A percentile compares a stretch with the other conserved stretches of the same genome.
Conservation (phyloP, 2,888 invertebrate species). For the Ypsolopha scabrella region DNA sequence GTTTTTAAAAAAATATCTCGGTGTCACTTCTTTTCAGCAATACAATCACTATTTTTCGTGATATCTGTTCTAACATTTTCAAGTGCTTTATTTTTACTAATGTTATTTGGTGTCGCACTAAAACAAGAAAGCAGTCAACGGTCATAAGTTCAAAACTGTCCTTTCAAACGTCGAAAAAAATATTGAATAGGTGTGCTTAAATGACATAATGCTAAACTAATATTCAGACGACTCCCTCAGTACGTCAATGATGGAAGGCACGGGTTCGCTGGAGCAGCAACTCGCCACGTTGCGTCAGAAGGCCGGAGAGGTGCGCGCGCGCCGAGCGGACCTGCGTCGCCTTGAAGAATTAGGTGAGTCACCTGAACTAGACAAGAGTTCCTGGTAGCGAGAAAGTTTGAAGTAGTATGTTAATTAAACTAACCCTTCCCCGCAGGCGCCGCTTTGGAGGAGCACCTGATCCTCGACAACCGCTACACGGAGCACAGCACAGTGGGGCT, state of each 20-base stretch:
- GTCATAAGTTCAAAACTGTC: too few species aligned
- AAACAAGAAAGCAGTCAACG: too few species aligned
- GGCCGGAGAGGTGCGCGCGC: slow-evolving; percentile 94
- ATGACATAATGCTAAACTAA: not conserved
- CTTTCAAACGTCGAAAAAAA: too few species aligned
- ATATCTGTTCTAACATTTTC: not conserved
- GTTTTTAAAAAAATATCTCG: not conserved
- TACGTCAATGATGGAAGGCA: slow-evolving; percentile 99
- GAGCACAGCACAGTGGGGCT: slow-evolving; percentile 97
- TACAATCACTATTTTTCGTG: too few species aligned
- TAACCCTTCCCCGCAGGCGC: slow-evolving; percentile 68
- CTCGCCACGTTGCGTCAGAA: slow-evolving; percentile 94
- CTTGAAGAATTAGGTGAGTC: slow-evolving; percentile 65
- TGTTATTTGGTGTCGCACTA: too few species aligned
- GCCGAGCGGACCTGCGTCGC: slow-evolving; percentile 93
- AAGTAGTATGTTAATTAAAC: not conserved
- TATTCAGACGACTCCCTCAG: slow-evolving; percentile 49
- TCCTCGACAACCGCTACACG: slow-evolving; percentile 98
- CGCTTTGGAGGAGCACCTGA: slow-evolving; percentile 95
- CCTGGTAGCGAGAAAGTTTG: not conserved
- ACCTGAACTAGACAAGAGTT: too few species aligned
- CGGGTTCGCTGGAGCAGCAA: slow-evolving; percentile 97
- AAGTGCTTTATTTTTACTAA: too few species aligned
- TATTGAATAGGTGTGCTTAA: not conserved
- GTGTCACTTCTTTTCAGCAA: not conserved